Base-by-base conservation (phyloP, 2,888 invertebrate species). In the Lasioglossum vierecki region DNA sequence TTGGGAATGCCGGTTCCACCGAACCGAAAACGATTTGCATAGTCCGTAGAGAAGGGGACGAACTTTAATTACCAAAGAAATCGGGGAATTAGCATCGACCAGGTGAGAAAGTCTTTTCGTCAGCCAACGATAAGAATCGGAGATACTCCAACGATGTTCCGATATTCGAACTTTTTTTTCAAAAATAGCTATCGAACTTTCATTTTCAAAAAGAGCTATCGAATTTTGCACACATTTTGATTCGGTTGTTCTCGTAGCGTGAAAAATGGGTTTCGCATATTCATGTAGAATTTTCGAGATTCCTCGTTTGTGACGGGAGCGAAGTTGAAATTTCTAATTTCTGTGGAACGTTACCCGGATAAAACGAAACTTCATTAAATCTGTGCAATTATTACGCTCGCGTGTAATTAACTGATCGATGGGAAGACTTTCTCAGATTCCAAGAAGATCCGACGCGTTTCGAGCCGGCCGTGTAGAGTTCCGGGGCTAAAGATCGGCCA, bases 11-110 rank as follows among this genome's bases (percentile, higher is more conserved):
- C 39, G 22, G 49, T 76, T 72, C 44, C 85, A 60, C 46, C 85
- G 78, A 35, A 73, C 75, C 86, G 85, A 30, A 72, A 57, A 72
- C 46, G 39, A 83, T 87, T 86, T 87, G 60, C 86, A 86, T 87
- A 79, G n/a, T 39, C 49, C 39, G 13, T n/a, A 2, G 39, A 60
- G 9, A 11, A 46, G 13, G 39, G 26, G 11, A 0, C n/a, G 49
- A 39, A 15, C 35, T 63, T 78, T 81, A 87, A 87, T 83, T 87
- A 49, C 41, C 44, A n/a, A 35, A 39, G 80, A 77, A 39, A 63
- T 70, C 53, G 41, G 35, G 6, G 66, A n/a, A 79, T 74, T 73
- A 46, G 6, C 53, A 26, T 53, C 68, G 39, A 1, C 18, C 35
- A 9, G 18, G 26, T 39, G 26, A 41, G 77, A 77, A 70, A 77